Evolutionary conservation across 1,140 invertebrate genomes (phyloP).

Genomic region (Drosophila punjabiensis): DNA sequence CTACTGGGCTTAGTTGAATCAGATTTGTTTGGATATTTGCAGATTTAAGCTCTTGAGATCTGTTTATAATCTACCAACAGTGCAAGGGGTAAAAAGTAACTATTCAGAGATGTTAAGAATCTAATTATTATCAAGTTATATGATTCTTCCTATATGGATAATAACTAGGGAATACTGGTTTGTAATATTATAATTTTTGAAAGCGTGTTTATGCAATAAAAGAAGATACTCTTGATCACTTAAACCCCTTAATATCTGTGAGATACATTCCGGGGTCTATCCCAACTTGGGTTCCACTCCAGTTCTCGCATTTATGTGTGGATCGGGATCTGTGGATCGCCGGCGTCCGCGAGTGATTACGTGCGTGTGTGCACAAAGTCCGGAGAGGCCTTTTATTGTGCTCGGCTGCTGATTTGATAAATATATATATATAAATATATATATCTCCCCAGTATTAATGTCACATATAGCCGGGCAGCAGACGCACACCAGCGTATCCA

Average conservation of each 20-base stretch:
- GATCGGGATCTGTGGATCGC: conserved; percentile 33
- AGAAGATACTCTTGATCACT: background rate
- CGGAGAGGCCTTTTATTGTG: conserved; percentile 48
- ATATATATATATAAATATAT: conserved; percentile 20
- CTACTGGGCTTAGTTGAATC: conserved; percentile 4
- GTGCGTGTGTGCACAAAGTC: conserved; percentile 71
- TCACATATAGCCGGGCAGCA: conserved; percentile 19
- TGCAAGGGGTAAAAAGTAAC: too few species aligned
- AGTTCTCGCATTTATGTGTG: conserved; percentile 5
- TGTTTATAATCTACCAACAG: background rate
- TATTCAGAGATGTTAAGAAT: background rate
- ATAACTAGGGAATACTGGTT: background rate
- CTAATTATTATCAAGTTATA: background rate
- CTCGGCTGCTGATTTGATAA: conserved; percentile 63
- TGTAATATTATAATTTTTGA: background rate
- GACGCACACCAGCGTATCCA: conserved; percentile 26
- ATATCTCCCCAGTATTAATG: conserved; percentile 21
- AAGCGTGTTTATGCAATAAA: background rate
- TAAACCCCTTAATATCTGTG: background rate
- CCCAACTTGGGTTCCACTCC: conserved; percentile 17
- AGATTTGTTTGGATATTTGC: background rate
- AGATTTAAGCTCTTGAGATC: background rate
- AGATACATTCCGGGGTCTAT: background rate
- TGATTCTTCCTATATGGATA: background rate
- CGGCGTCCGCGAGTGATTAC: conserved; percentile 45